phyloP scores from a whole-genome alignment of 2,113 vertebrate species.

The Oenanthe melanoleuca region DNA sequence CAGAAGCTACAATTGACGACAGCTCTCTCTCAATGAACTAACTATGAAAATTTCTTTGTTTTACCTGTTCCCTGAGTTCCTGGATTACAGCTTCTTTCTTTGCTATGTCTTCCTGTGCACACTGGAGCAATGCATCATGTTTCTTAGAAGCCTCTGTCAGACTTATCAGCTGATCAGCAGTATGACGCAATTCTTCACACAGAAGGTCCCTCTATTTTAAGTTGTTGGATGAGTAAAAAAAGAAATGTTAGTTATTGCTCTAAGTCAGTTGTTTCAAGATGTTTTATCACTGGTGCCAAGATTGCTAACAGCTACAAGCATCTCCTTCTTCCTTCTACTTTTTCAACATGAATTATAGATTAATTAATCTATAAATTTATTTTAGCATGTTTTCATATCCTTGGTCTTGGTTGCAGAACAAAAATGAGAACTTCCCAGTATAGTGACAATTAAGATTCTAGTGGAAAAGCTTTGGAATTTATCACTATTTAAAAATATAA shows the following conservation, averaged over 20 bases:
- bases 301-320: background rate
- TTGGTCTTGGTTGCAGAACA: background rate
- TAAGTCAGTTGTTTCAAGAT: background rate
- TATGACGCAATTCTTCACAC: slow-evolving; percentile 86
- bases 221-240: background rate
- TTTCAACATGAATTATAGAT: background rate
- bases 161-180: slow-evolving; percentile 85
- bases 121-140: slow-evolving; percentile 80
- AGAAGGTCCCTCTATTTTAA: slow-evolving; percentile 85
- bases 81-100: slow-evolving; percentile 82
- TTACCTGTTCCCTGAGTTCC: slow-evolving; percentile 84
- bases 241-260: background rate
- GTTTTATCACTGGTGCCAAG: background rate
- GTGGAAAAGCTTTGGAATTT: background rate
- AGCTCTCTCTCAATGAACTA: background rate
- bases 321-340: background rate
- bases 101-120: slow-evolving; percentile 77
- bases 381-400: background rate
- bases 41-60: background rate
- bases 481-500: background rate
- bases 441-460: background rate
- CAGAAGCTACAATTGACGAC: background rate
- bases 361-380: background rate
- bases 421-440: background rate
- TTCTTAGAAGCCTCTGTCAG: slow-evolving; percentile 88